These are phyloP conservation scores for Zaprionus bogoriensis DNA, from an alignment of 2,888 invertebrate species.

Conservation along the genomic window DNA sequence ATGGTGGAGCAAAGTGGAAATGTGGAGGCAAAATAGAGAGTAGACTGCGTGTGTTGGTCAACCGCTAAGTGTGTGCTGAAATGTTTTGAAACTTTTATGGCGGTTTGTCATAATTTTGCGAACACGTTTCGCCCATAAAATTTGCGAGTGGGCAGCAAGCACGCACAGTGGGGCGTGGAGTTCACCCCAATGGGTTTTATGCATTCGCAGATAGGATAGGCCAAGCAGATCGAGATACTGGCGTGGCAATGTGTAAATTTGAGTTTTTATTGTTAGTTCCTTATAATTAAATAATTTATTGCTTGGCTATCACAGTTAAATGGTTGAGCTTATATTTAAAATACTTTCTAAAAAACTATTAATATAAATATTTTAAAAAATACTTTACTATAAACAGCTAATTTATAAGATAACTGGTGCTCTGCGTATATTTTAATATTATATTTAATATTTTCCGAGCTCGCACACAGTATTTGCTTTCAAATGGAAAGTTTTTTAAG, in stretches of 20 bases:
- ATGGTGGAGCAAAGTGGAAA: not conserved
- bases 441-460: no score
- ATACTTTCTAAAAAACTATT: no score
- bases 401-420: no score
- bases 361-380: no score
- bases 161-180: not conserved
- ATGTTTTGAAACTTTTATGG: constrained; percentile 60
- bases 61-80: constrained; percentile 64
- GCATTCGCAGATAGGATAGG: no score
- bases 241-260: constrained; percentile 17
- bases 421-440: no score
- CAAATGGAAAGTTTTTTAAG: no score
- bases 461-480: no score
- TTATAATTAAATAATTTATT: no score
- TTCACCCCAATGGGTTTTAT: not conserved
- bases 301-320: no score
- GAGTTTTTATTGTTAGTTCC: not conserved
- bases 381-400: no score
- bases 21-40: not conserved
- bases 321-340: no score
- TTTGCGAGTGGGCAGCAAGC: constrained; percentile 26
- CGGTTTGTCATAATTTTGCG: constrained; percentile 64
- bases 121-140: constrained; percentile 71
- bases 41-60: constrained; percentile 19
- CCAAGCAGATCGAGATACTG: not conserved